Base-by-base conservation (phyloP, 2,888 invertebrate species). In the Cecidostiba fungosa region DNA sequence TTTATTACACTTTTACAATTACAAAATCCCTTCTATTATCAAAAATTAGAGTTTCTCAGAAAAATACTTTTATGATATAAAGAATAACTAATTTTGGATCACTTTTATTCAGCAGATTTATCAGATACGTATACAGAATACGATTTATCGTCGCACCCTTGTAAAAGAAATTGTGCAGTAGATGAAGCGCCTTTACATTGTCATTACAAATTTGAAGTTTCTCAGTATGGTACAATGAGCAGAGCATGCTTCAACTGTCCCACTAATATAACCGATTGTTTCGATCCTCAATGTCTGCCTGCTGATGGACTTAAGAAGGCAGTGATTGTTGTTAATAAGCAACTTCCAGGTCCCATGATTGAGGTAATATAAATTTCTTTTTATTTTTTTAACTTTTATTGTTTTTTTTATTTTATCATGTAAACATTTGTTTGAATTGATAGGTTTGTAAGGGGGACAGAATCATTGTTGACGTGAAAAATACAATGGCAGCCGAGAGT, bases 271-370 rank as follows among this genome's bases (percentile, higher is more conserved):
- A 19, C 23, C 0, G 80, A 80, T 54, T 80, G 80, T 14, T 54
- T 39, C 26, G 69, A 43, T 70, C 14, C 54, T 2, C 14, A 47
- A 14, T 79, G 79, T 39, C 19, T 70, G 8, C 19, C 47, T 4
- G 79, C 47, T n/a, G 79, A 79, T 62, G 79, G 79, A 0, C n/a
- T 5, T 5, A 19, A 62, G 1, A 77, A 39, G n/a, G 12, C 1
- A 3, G 94, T 98, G 50, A 95, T 96, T n/a, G 96, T 97, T 0
- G 95, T 98, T 5, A 98, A 98, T 94, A 95, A 98, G 88, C 96
- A 96, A 94, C 95, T 98, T 95, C 98, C 98, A 0, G 98, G 98
- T 66, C 98, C 98, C 0, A 93, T 96, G 0, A 96, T 98, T 80
- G 96, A 98, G 95, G 97, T 97, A 69, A 32, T 29, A 16, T 3